A percentile compares a stretch with the other conserved stretches of the same genome.
Evolutionary conservation across 2,888 invertebrate genomes (phyloP).

Genomic region (Phortica okadai): DNA sequence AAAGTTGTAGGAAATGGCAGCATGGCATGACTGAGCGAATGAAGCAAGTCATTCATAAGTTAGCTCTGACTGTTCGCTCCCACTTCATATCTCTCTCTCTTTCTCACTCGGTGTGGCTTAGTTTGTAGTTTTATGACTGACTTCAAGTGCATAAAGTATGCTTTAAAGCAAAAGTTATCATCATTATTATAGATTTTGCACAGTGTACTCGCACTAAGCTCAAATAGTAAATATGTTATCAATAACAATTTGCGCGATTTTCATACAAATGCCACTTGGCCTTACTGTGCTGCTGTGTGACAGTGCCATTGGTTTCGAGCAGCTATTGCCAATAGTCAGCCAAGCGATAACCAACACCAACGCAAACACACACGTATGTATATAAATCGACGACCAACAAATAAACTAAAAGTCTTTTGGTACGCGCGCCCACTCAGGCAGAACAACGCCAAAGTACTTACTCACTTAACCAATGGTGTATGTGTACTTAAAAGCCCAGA

Average conservation of each 20-base stretch:
- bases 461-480: neutral
- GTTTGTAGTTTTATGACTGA: neutral
- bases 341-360: constrained; percentile 1
- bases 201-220: neutral
- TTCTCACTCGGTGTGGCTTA: neutral
- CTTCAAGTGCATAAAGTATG: neutral
- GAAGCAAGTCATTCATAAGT: constrained; percentile 9
- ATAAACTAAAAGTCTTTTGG: neutral
- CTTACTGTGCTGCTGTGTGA: neutral
- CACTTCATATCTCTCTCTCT: no score
- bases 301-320: neutral
- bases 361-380: neutral
- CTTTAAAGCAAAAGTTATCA: neutral
- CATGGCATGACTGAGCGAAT: neutral
- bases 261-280: neutral
- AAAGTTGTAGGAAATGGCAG: constrained; percentile 4
- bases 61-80: neutral
- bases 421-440: neutral
- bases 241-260: constrained; percentile 8
- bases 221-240: neutral
- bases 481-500: neutral
- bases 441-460: neutral
- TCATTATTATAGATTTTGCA: neutral
- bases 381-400: neutral
- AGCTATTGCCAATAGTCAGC: neutral